These are phyloP conservation scores for Sebastes oblongus DNA, from an alignment of 2,797 vertebrate species.

Conservation along the genomic window DNA sequence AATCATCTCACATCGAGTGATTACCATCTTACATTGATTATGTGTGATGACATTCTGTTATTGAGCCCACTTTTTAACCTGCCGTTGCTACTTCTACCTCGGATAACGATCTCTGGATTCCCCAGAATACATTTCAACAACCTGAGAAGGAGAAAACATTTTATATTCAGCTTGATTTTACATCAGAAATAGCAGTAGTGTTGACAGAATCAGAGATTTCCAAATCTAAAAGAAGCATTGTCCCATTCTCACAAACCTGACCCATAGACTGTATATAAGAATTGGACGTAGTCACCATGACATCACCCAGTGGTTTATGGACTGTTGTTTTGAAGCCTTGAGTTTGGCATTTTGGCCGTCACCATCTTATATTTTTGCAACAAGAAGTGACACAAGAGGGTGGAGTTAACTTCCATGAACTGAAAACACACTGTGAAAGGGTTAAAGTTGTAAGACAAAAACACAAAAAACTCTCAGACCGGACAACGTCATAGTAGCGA, in stretches of 20 bases:
- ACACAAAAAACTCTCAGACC: rapidly evolving
- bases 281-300: too few relatives aligned
- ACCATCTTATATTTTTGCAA: too few relatives aligned
- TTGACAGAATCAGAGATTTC: neutral
- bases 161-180: neutral
- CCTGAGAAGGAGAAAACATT: neutral
- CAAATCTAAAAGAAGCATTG: neutral
- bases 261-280: rapidly evolving
- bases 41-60: neutral
- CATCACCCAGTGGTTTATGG: too few relatives aligned
- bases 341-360: too few relatives aligned
- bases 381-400: too few relatives aligned
- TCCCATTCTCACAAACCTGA: neutral
- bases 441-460: too few relatives aligned
- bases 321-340: too few relatives aligned
- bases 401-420: too few relatives aligned
- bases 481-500: too few relatives aligned
- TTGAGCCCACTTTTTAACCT: neutral
- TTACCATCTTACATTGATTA: too few relatives aligned
- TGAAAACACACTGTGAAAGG: too few relatives aligned
- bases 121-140: neutral
- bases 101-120: neutral
- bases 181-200: neutral
- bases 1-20: neutral
- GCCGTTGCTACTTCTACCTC: neutral